Base-by-base conservation (phyloP, 2,797 vertebrate genomes). In the Lagocephalus sceleratus region DNA sequence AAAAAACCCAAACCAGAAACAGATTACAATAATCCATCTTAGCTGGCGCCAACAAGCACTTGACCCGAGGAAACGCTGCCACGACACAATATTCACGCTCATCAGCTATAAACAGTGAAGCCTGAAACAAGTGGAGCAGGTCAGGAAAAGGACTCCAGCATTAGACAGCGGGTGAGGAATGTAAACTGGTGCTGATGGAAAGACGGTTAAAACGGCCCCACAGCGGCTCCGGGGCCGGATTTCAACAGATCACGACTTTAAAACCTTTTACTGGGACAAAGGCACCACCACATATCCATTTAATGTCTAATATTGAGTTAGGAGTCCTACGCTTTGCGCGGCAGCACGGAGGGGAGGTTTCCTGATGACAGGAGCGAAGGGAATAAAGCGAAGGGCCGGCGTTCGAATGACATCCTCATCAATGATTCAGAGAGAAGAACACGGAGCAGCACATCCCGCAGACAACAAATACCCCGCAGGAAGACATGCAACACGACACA, bases 341-440 rank as follows among this genome's bases (percentile, higher is more conserved):
- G 56, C 38, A 3, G 47, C 12, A 12, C 47, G 16, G 39, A 50
- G 59, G 64, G 63, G 71, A 66, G 49, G 71, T 68, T 56, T 66
- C 82, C 73, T 26, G 72, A 67, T 68, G 72, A 75, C 74, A 78
- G 71, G 59, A 55, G 60, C 61, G n/a, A 47, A 49, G 43, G 32
- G 25, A 29, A 54, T 52, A 70, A 61, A 72, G 21, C 66, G 55
- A 67, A 84, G 66, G 68, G 69, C 51, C 42, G 16, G 46, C 15
- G 73, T 75, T 89, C 79, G 23, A 74, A 66, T 90, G 89, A 87
- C 89, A 85, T 68, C 7, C 81, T 84, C 81, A 90, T 92, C 67
- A 90, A 92, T 89, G 78, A 90, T 91, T 90, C 87, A 91, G 72
- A 54, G 59, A 61, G 69, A 61, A 35, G 68, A 73, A 49, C 61